Conservation (phyloP, 2,797 vertebrate genomes). For the Trachurus trachurus region DNA sequence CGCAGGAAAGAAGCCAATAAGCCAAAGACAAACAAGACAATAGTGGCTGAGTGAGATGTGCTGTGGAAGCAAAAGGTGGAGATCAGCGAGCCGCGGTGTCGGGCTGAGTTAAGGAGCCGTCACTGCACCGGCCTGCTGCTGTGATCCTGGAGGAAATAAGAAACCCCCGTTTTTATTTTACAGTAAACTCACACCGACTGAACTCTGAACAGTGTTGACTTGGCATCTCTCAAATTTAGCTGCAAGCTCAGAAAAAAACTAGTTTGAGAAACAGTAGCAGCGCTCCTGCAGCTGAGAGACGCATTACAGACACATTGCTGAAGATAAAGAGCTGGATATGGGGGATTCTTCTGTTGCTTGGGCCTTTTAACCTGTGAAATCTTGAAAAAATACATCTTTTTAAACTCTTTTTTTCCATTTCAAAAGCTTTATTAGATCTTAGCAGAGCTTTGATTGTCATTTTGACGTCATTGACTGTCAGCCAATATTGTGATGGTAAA, state of each 20-base stretch:
- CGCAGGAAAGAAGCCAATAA: conserved; percentile 34
- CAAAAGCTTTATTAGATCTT: too few species aligned
- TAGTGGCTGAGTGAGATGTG: conserved; percentile 15
- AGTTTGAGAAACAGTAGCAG: too few species aligned
- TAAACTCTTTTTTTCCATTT: too few species aligned
- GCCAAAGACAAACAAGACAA: conserved; percentile 16
- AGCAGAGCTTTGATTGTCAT: too few species aligned
- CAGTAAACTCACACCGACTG: not conserved
- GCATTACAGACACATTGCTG: too few species aligned
- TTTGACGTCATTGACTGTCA: too few species aligned
- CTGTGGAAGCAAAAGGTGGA: not conserved
- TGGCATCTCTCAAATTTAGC: not conserved
- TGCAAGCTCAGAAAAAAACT: not conserved
- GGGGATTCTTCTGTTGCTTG: too few species aligned
- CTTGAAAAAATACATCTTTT: too few species aligned
- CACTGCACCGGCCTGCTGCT: not conserved
- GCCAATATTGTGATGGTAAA: too few species aligned
- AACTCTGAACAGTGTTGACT: not conserved
- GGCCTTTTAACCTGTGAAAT: too few species aligned
- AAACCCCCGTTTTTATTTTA: not conserved
- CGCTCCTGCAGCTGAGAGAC: too few species aligned
- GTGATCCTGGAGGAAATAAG: not conserved
- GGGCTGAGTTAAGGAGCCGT: conserved; percentile 3
- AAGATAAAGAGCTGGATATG: too few species aligned
- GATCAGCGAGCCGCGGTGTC: not conserved